phyloP scores from a whole-genome alignment of 2,888 invertebrate genomes.

The Balanococcus diminutus region DNA sequence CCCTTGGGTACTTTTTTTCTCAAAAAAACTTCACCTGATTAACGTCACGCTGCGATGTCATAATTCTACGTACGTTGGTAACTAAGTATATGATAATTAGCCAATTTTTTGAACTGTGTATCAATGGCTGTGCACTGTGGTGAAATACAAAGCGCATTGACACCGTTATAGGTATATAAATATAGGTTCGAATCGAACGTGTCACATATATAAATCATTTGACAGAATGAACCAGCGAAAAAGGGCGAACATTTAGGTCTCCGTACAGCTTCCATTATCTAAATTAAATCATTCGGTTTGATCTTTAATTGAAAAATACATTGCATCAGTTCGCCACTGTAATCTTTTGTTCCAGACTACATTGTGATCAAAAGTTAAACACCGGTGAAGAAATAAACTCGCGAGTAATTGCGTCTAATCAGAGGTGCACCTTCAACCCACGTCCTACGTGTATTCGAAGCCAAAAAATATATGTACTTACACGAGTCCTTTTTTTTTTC shows the following conservation, averaged over 20 bases:
- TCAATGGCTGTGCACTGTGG: neutral
- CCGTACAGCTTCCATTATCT: neutral
- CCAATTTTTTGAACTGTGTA: neutral
- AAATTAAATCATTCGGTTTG: slow-evolving; percentile 18
- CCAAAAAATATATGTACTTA: neutral
- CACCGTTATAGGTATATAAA: neutral
- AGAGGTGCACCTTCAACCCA: neutral
- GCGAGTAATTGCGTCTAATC: neutral
- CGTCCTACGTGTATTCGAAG: neutral
- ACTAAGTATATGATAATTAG: neutral
- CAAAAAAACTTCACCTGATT: neutral
- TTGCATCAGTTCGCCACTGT: neutral
- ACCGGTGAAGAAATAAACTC: neutral
- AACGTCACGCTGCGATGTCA: neutral
- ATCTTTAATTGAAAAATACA: slow-evolving; percentile 13
- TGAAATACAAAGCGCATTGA: slow-evolving; percentile 8
- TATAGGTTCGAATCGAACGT: neutral
- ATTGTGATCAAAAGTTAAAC: neutral
- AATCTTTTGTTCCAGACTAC: slow-evolving; percentile 14
- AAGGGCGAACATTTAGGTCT: neutral
- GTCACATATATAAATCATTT: slow-evolving; percentile 25
- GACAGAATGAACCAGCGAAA: slow-evolving; percentile 23
- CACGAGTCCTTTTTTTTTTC: neutral
- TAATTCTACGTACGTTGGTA: too few species aligned
- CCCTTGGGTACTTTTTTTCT: neutral